Base-by-base conservation (phyloP, 2,113 vertebrate species). In the Cyanistes caeruleus region DNA sequence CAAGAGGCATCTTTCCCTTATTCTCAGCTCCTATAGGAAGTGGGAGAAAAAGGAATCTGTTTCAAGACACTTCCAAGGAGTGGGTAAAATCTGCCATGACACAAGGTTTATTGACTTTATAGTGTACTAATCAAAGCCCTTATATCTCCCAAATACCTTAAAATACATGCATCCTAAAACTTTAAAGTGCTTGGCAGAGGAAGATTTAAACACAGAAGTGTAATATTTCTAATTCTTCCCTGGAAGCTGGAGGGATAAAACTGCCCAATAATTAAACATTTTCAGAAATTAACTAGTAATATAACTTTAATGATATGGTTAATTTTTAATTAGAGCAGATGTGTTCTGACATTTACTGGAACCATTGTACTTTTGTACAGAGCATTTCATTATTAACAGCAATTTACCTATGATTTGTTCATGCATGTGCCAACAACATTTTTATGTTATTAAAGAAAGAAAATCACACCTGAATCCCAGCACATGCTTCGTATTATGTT, bases 291-390 rank as follows among this genome's bases (percentile, higher is more conserved):
- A 96, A 77, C 64, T 37, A 80, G 70, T 94, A 90, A 95, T 97
- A 96, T 90, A 96, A 96, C 13, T 94, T 95, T 96, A 96, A 97
- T 94, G 78, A 92, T 81, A 86, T 5, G 4, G 76, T 97, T 96
- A 97, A 95, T 88, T 96, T 97, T 97, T 97, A 96, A 95, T 94
- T 85, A 94, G 51, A 91, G 41, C 92, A 97, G 90, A 97, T 94
- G 75, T 88, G 58, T 95, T 93, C 88, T 93, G 86, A 88, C 91
- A 96, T 94, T 97, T 96, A 91, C 81, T 92, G 76, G 79, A 93
- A 90, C 65, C 52, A 84, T 80, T 94, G 88, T 87, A 90, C 63
- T 97, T 95, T 87, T 93, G 76, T 39, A 39, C n/a, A 60, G 84
- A 93, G 28, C 49, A 67, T 93, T 90, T 92, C 2, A 7, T 93